Base-by-base conservation (phyloP, 2,113 vertebrate species). In the Dolichallabes microphthalmus region DNA sequence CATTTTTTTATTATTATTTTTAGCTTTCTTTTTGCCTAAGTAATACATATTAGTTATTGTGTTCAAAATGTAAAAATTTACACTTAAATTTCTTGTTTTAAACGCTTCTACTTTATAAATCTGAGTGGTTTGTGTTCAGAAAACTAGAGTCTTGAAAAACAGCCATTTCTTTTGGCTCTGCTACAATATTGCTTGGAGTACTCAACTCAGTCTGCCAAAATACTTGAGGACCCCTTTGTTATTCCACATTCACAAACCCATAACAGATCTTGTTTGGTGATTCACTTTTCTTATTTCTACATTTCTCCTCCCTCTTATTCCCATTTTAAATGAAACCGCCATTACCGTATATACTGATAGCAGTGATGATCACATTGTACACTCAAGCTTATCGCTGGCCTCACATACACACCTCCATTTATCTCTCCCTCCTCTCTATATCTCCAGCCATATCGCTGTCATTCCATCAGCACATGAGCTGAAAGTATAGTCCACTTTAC, bases 321-420 rank as follows among this genome's bases (percentile, higher is more conserved):
- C 19, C 15, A 39, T 78, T 60, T 74, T 22, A 74, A 74, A 84
- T 80, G 15, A 79, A 87, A 57, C 10, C 5, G 57, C 25, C 0
- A 25, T 22, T 32, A 45, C 45, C 45, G 45, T 45, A 17, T 73
- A 19, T 22, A 45, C 19, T 68, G 52, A 75, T 73, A 79, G 73
- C 66, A 80, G 35, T 35, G 3, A 84, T 74, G 30, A 80, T 32
- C 3, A 57, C 50, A 81, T 84, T 86, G 69, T 57, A 22, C 76
- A 76, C 84, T 69, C 52, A 53, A 53, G 22, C 53, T 84, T 80
- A 83, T 64, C 32, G 30, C 52, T 73, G 14, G 2, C 52, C 69
- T 9, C 64, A 79, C 84, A 86, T 60, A 79, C 74, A 81, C 52
- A 86, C 81, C 52, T 57, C 57, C 58, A 45, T 50, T 80, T 35